Base-by-base conservation (phyloP, 2,888 invertebrate genomes). In the Ditula angustiorana region DNA sequence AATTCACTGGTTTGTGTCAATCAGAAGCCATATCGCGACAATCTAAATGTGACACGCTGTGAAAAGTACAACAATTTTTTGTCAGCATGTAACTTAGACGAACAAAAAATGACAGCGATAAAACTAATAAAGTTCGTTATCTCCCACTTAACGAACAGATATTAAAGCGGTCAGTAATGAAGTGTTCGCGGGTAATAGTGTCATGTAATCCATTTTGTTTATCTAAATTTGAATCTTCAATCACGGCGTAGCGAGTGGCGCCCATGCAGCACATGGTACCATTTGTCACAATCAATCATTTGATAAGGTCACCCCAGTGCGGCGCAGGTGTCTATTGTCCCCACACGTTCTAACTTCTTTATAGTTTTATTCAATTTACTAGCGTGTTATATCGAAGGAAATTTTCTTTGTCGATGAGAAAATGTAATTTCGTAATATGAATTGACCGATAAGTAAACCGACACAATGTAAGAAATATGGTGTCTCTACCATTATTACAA, bases 201-300 rank as follows among this genome's bases (percentile, higher is more conserved):
- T 67, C 69, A 67, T 73, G 76, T 78, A 81, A 85, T 83, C 81
- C 79, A 83, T 84, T 80, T 84, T 76, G 74, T 77, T 85, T 87
- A 88, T 88, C 88, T 79, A 69, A 76, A 76, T 76, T 72, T 73
- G 72, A 77, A 86, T 86, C 85, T 86, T 75, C 74, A 71, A 75
- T 77, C 71, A 67, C 69, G 69, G 72, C 69, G 73, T 74, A 76
- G 80, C 72, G 72, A 72, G 80, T 80, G 82, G 77, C 70, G 74
- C 72, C 66, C 65, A 67, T 66, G 74, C 77, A 73, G 74, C 77
- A 73, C 76, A 71, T 75, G 74, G 67, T 63, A 70, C 75, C 74
- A 80, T 83, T 86, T 85, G 86, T 88, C 88, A 81, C 82, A 79
- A 90, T 90, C 89, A 81, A 89, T 90, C 90, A 90, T 81, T 64